Percentiles rank a stretch among this genome's conserved stretches.
Evolutionary conservation across 1,140 invertebrate genomes (phyloP).

Genomic region (Sitophilus oryzae): DNA sequence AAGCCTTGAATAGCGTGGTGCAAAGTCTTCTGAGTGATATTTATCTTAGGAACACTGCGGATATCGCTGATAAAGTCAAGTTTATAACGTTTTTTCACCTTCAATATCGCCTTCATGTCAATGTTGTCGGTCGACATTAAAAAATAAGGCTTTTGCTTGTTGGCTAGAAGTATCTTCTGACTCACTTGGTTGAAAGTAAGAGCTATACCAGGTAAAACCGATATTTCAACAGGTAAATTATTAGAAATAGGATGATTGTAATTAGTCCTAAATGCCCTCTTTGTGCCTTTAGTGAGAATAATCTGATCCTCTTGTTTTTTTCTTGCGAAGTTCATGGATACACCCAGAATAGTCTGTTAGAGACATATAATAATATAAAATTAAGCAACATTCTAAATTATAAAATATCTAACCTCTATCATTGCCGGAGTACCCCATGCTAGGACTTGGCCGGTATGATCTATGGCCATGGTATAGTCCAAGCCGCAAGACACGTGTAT

Average conservation of each 20-base stretch:
- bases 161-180: conserved; percentile 28
- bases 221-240: conserved; percentile 40
- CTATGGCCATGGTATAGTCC: conserved; percentile 65
- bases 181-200: conserved; percentile 38
- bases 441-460: conserved; percentile 51
- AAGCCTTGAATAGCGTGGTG: conserved; percentile 44
- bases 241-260: conserved; percentile 34
- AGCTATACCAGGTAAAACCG: conserved; percentile 38
- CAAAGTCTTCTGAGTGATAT: conserved; percentile 38
- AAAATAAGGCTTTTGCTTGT: conserved; percentile 27
- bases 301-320: conserved; percentile 44
- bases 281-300: conserved; percentile 48
- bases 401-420: conserved; percentile 48
- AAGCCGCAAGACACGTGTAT: conserved; percentile 57
- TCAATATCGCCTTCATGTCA: conserved; percentile 3
- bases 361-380: conserved; percentile 18
- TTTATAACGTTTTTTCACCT: neutral
- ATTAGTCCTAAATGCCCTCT: conserved; percentile 48
- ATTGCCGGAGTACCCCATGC: conserved; percentile 60
- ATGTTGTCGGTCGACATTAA: conserved; percentile 31
- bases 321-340: conserved; percentile 41
- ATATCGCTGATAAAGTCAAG: conserved; percentile 28
- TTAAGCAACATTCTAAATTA: neutral
- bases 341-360: conserved; percentile 43
- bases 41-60: conserved; percentile 30